A percentile compares a stretch with the other conserved stretches of the same genome.
phyloP scores from a whole-genome alignment of 2,888 invertebrate genomes.

The Drosophila maculinotata region DNA sequence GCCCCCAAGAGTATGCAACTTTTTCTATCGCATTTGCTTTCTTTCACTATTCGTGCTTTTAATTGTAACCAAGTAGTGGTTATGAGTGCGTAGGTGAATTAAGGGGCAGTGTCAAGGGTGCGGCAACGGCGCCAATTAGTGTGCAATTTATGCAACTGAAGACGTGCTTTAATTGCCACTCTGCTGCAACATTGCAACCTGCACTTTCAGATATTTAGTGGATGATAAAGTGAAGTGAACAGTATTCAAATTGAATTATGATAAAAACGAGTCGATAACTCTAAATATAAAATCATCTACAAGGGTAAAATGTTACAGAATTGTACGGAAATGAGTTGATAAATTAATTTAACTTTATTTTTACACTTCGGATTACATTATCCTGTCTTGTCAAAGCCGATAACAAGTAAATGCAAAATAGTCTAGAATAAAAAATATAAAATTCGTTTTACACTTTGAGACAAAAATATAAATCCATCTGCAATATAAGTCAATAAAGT shows the following conservation, averaged over 20 bases:
- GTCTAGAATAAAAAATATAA: too few relatives aligned
- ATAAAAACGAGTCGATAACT: slow-evolving; percentile 7
- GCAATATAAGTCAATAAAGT: too few relatives aligned
- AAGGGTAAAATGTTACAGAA: too few relatives aligned
- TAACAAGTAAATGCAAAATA: too few relatives aligned
- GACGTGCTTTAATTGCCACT: slow-evolving; percentile 52
- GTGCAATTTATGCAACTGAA: slow-evolving; percentile 52
- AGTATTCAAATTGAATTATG: slow-evolving; percentile 1
- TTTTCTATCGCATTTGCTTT: slow-evolving; percentile 3
- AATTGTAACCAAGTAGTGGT: slow-evolving; percentile 62
- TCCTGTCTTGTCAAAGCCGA: too few relatives aligned
- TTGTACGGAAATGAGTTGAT: too few relatives aligned
- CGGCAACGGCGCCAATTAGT: slow-evolving; percentile 43
- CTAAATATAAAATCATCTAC: background rate
- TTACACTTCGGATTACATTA: too few relatives aligned
- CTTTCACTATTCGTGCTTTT: slow-evolving; percentile 48
- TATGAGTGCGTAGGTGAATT: slow-evolving; percentile 11
- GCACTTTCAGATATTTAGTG: slow-evolving; percentile 9
- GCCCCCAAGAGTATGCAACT: slow-evolving; percentile 5
- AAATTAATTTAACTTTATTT: too few relatives aligned
- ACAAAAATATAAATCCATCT: too few relatives aligned
- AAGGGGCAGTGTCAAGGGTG: slow-evolving; percentile 2
- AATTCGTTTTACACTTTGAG: too few relatives aligned
- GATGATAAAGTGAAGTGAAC: slow-evolving; percentile 17
- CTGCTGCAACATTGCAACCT: slow-evolving; percentile 15